phyloP scores from a whole-genome alignment of 2,797 vertebrate genomes.

The Champsocephalus gunnari region DNA sequence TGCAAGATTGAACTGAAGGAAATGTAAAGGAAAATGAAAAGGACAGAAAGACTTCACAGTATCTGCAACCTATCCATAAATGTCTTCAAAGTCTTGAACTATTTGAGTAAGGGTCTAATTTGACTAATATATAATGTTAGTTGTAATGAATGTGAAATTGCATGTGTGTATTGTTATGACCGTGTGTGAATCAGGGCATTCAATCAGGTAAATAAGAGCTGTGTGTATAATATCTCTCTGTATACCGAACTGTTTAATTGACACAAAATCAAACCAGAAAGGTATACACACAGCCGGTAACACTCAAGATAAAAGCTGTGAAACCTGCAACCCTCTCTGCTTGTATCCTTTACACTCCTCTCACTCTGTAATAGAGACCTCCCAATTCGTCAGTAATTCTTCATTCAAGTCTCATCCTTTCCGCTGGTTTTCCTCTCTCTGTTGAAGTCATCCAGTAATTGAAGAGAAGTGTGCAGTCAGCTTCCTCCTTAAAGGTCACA shows the following conservation, averaged over 20 bases:
- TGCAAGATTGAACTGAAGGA: neutral
- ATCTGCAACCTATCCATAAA: neutral
- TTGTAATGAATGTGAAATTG: neutral
- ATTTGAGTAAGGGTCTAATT: neutral
- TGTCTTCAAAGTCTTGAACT: neutral
- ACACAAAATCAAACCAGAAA: neutral
- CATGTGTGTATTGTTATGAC: neutral
- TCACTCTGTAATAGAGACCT: constrained; percentile 34
- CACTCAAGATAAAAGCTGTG: constrained; percentile 1
- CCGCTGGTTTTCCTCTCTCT: constrained; percentile 65
- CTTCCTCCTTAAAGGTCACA: constrained; percentile 80
- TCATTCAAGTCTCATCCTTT: constrained; percentile 68
- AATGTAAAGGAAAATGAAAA: neutral
- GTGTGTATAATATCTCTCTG: neutral
- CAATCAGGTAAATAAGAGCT: neutral
- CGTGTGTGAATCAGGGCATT: neutral
- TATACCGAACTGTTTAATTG: constrained; percentile 1
- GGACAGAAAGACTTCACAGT: neutral
- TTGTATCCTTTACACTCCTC: constrained; percentile 20
- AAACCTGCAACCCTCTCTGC: constrained; percentile 17
- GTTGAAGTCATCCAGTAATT: constrained; percentile 54
- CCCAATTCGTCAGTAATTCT: constrained; percentile 45
- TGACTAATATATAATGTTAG: neutral
- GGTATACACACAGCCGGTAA: neutral
- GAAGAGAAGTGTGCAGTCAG: constrained; percentile 73